phyloP scores from a whole-genome alignment of 2,888 invertebrate species.

The Koerneria pararmatus region DNA sequence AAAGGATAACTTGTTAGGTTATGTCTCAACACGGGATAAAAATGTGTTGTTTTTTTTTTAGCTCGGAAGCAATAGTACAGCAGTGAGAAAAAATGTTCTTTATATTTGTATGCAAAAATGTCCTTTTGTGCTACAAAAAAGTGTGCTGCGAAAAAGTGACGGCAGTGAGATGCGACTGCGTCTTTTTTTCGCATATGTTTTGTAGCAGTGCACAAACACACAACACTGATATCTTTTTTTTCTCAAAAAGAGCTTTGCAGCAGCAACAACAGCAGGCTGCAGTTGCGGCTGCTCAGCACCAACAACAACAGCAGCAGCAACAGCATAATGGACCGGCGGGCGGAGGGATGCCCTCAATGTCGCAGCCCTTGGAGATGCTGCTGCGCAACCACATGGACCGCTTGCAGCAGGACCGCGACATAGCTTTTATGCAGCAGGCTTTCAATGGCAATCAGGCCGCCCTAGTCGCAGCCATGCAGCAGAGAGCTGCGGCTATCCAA shows the following conservation, averaged over 20 bases:
- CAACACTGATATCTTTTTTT: no score
- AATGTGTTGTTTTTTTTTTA: no score
- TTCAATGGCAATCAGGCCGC: background rate
- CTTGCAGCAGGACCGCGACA: background rate
- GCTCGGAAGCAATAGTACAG: no score
- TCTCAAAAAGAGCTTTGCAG: background rate
- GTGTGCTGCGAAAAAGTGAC: no score
- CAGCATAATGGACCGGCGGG: background rate
- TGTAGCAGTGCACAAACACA: no score
- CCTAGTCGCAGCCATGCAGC: background rate
- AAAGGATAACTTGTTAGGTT: no score
- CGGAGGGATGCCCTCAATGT: slow-evolving; percentile 5
- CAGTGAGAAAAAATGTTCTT: no score
- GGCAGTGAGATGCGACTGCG: no score
- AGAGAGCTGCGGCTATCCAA: background rate
- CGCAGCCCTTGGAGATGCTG: slow-evolving; percentile 8
- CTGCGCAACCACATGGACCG: slow-evolving; percentile 1
- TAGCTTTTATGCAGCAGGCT: background rate
- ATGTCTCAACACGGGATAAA: no score
- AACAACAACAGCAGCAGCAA: slow-evolving; percentile 24
- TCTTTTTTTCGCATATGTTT: no score
- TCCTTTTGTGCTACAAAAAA: no score
- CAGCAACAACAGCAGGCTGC: background rate
- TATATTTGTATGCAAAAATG: no score
- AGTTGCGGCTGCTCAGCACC: slow-evolving; percentile 23